phyloP scores from a whole-genome alignment of 2,113 vertebrate species.

The Mustelus asterias region DNA sequence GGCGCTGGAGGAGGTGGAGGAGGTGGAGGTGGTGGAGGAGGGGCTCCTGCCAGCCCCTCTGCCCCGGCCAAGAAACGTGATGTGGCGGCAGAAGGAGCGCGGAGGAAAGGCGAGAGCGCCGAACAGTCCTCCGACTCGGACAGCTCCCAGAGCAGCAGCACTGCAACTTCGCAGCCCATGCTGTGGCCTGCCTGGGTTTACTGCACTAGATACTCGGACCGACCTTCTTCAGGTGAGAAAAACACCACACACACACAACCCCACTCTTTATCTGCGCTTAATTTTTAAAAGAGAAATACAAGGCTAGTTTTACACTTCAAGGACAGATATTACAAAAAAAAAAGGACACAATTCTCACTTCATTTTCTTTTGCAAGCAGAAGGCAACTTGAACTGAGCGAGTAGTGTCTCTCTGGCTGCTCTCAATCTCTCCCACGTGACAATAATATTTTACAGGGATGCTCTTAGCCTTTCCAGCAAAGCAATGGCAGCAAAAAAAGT shows the following conservation, averaged over 20 bases:
- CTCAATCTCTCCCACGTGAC: neutral
- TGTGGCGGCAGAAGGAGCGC: slow-evolving; percentile 64
- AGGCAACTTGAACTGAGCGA: neutral
- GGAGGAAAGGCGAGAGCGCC: slow-evolving; percentile 66
- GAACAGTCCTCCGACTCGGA: slow-evolving; percentile 94
- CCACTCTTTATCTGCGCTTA: neutral
- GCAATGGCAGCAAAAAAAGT: neutral
- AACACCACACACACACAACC: neutral
- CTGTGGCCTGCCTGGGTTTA: slow-evolving; percentile 98
- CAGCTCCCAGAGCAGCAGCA: slow-evolving; percentile 85
- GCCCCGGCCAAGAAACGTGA: slow-evolving; percentile 65
- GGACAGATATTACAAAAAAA: too few species aligned
- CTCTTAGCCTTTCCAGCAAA: neutral
- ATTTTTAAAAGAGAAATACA: neutral
- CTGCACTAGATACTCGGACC: slow-evolving; percentile 95
- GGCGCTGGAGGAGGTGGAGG: slow-evolving; percentile 25
- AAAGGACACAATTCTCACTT: neutral
- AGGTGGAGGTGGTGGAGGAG: slow-evolving; percentile 51
- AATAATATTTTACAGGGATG: neutral
- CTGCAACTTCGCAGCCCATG: slow-evolving; percentile 69
- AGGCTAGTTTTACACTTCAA: slow-evolving; percentile 24
- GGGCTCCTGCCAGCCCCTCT: slow-evolving; percentile 65
- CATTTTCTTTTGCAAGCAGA: neutral
- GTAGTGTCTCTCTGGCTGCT: neutral
- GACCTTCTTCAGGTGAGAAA: slow-evolving; percentile 91